Conservation (phyloP, 2,113 vertebrate species). For the Todiramphus chloris region DNA sequence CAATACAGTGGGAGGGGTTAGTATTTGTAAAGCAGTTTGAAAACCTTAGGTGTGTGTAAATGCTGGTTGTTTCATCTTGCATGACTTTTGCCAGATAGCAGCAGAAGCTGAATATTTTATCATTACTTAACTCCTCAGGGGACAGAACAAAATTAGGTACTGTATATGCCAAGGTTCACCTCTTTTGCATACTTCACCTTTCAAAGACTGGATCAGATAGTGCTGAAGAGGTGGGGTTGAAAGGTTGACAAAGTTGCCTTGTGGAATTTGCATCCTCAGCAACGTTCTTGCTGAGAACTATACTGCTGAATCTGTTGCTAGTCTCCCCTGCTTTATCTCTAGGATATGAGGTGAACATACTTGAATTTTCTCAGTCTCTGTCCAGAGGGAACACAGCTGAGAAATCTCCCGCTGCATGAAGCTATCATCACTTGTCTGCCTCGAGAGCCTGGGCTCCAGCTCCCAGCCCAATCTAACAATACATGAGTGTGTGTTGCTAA, state of each 20-base stretch:
- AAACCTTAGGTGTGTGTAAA: background rate
- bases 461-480: background rate
- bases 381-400: background rate
- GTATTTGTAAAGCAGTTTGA: background rate
- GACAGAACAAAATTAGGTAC: background rate
- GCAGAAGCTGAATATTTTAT: background rate
- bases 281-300: background rate
- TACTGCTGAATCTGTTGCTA: background rate
- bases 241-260: background rate
- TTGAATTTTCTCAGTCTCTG: background rate
- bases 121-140: background rate
- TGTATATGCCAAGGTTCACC: background rate
- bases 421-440: background rate
- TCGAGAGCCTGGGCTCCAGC: background rate
- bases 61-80: background rate
- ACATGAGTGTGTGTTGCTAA: background rate
- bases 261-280: background rate
- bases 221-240: background rate
- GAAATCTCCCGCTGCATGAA: background rate
- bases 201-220: background rate
- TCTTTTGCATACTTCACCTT: background rate
- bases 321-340: background rate
- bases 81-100: background rate
- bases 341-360: background rate
- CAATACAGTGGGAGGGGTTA: background rate